phyloP scores from a whole-genome alignment of 1,140 invertebrate genomes.

The Leptoteleia sp. region DNA sequence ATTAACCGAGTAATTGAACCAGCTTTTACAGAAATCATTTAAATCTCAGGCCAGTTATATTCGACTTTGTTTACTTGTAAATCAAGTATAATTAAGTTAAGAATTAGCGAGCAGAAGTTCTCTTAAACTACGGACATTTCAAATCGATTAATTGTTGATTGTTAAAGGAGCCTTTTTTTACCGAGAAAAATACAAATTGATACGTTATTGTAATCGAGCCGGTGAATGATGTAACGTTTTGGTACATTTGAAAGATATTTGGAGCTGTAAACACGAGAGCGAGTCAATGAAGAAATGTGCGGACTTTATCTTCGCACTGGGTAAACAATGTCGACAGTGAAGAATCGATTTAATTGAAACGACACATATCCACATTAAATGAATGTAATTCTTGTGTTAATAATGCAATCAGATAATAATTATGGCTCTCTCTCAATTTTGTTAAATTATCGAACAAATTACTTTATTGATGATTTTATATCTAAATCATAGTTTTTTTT shows the following conservation, averaged over 20 bases:
- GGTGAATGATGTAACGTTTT: slow-evolving; percentile 9
- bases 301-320: slow-evolving; percentile 22
- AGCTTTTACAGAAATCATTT: too few relatives aligned
- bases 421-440: not conserved
- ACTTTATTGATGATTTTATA: too few relatives aligned
- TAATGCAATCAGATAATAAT: not conserved
- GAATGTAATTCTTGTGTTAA: slow-evolving; percentile 19
- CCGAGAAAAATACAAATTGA: slow-evolving; percentile 23
- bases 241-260: slow-evolving; percentile 31
- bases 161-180: not conserved
- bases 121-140: too few relatives aligned
- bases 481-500: not conserved
- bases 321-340: slow-evolving; percentile 16
- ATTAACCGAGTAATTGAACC: too few relatives aligned
- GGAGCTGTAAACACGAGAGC: slow-evolving; percentile 10
- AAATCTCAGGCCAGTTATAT: too few relatives aligned
- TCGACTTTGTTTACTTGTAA: too few relatives aligned
- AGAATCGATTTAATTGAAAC: slow-evolving; percentile 40
- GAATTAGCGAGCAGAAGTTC: too few relatives aligned
- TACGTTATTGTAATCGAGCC: slow-evolving; percentile 18
- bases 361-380: slow-evolving; percentile 12
- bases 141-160: not conserved
- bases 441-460: not conserved
- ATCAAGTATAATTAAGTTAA: too few relatives aligned
- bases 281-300: slow-evolving; percentile 28